Evolutionary conservation across 30 jellyfish, hydroid and myxozoan species (phyloP).

Genomic region (Aurelia sp.): DNA sequence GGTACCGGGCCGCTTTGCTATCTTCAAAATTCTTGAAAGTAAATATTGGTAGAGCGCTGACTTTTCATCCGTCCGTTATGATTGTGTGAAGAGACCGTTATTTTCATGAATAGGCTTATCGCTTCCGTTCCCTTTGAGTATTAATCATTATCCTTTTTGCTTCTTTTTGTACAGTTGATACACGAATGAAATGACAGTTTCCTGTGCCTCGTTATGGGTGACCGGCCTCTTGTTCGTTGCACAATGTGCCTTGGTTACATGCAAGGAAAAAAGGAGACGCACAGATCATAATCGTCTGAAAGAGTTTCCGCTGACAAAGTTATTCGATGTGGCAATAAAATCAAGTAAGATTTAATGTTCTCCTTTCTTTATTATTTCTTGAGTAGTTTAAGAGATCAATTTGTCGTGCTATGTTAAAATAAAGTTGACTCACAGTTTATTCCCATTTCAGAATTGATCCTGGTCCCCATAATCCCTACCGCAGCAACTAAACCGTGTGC

Average conservation of each 20-base stretch:
- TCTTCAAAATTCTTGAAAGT: not conserved
- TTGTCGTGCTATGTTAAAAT: too few relatives aligned
- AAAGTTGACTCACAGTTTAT: too few relatives aligned
- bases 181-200: constrained; percentile 43
- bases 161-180: constrained; percentile 4
- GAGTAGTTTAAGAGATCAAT: too few relatives aligned
- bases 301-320: constrained; percentile 58
- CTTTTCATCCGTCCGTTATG: constrained; percentile 32
- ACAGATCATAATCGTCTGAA: constrained; percentile 36
- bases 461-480: too few relatives aligned
- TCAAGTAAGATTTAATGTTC: constrained; percentile 31
- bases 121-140: constrained; percentile 27
- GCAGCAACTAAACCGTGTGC: too few relatives aligned
- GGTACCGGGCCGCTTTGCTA: not conserved
- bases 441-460: too few relatives aligned
- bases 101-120: constrained; percentile 8
- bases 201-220: constrained; percentile 58
- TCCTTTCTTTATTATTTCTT: too few relatives aligned
- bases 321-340: constrained; percentile 37
- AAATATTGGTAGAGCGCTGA: constrained; percentile 13
- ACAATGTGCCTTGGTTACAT: constrained; percentile 28
- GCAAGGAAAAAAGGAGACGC: constrained; percentile 15
- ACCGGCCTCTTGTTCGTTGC: constrained; percentile 54
- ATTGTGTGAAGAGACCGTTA: constrained; percentile 19
- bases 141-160: constrained; percentile 15